Percentiles rank a stretch among this genome's conserved stretches.
Conservation (phyloP, 2,797 vertebrate genomes). For the Nyctibius grandis region DNA sequence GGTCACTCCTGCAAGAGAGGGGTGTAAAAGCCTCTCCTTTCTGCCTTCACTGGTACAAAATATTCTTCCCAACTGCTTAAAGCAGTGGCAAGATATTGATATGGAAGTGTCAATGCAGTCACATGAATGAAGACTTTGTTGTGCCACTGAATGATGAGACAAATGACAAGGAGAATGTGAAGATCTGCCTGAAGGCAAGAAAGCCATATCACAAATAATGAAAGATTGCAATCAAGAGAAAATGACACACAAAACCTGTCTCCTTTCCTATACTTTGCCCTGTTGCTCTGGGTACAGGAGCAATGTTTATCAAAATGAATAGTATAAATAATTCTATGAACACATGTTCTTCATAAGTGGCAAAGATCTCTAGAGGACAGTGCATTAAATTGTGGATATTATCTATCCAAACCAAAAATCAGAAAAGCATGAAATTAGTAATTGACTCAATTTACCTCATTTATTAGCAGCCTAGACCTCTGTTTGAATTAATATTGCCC, state of each 20-base stretch:
- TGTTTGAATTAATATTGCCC: conserved; percentile 78
- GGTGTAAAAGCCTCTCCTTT: not conserved
- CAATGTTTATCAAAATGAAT: conserved; percentile 54
- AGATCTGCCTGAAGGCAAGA: conserved; percentile 35
- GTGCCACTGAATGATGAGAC: not conserved
- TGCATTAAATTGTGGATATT: conserved; percentile 72
- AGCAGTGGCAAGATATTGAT: not conserved
- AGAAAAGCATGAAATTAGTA: conserved; percentile 79
- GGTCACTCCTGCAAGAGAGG: not conserved
- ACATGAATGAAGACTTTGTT: not conserved
- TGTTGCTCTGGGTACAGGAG: not conserved
- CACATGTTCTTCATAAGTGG: conserved; percentile 66
- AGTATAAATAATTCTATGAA: conserved; percentile 55
- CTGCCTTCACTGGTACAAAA: not conserved
- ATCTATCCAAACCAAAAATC: conserved; percentile 74
- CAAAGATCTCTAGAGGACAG: conserved; percentile 72
- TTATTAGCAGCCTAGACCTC: conserved; percentile 73
- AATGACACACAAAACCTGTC: not conserved
- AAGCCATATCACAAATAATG: conserved; percentile 6
- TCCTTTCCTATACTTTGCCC: not conserved
- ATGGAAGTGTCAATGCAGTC: not conserved
- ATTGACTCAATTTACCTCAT: conserved; percentile 79
- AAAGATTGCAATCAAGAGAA: conserved; percentile 39
- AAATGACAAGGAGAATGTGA: conserved; percentile 1
- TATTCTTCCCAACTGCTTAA: not conserved